These are phyloP conservation scores for Sebastes ruberrimus DNA, from an alignment of 2,797 vertebrate genomes.

Conservation along the genomic window DNA sequence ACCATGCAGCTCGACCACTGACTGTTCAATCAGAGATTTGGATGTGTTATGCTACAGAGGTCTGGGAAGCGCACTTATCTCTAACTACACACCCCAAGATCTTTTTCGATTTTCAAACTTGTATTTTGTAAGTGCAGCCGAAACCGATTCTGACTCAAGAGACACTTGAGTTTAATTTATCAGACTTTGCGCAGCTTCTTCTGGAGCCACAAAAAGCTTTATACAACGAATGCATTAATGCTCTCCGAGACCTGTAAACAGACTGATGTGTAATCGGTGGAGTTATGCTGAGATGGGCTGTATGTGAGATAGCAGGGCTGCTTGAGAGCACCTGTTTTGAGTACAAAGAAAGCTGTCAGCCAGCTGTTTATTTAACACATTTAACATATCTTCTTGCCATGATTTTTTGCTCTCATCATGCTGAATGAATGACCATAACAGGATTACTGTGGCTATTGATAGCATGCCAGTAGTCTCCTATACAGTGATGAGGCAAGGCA, in stretches of 20 bases:
- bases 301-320: background rate
- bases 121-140: too few species aligned
- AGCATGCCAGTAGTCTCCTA: background rate
- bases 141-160: too few species aligned
- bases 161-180: background rate
- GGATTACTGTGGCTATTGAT: background rate
- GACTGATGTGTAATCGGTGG: background rate
- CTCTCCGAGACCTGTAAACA: background rate
- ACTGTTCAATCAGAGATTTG: background rate
- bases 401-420: background rate
- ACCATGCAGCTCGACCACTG: background rate
- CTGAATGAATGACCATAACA: background rate
- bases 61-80: background rate
- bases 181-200: background rate
- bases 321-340: background rate
- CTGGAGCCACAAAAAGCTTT: background rate
- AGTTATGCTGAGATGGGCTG: background rate
- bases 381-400: background rate
- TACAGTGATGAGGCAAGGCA: background rate
- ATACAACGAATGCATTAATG: background rate
- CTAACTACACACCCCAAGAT: background rate
- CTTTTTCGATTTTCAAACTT: background rate
- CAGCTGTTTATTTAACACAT: background rate
- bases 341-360: background rate
- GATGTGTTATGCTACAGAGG: background rate